Conservation (phyloP, 2,797 vertebrate genomes). For the Lemur catta region DNA sequence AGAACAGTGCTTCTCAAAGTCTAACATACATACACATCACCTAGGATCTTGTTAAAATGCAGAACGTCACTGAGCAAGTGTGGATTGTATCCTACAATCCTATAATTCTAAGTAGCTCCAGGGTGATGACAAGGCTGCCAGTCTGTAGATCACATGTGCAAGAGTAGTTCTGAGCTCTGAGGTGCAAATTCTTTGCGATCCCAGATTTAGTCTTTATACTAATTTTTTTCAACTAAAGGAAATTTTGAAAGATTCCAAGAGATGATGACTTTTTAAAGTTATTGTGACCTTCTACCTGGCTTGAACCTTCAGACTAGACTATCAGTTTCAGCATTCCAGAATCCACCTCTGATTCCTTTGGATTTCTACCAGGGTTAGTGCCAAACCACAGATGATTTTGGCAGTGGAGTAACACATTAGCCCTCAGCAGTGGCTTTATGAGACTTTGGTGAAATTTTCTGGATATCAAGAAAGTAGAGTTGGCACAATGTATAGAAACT, state of each 20-base stretch:
- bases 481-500: conserved; percentile 49
- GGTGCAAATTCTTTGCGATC: background rate
- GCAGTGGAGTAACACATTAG: background rate
- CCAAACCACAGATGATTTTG: background rate
- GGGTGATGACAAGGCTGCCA: background rate
- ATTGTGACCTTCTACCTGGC: background rate
- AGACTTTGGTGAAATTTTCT: conserved; percentile 17
- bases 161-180: background rate
- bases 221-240: background rate
- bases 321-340: background rate
- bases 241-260: background rate
- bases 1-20: background rate
- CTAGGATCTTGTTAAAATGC: background rate
- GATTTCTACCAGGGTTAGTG: background rate
- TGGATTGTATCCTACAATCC: background rate
- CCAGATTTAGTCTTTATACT: background rate
- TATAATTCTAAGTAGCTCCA: background rate
- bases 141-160: background rate
- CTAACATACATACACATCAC: background rate
- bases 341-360: background rate
- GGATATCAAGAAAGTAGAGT: background rate
- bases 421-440: background rate
- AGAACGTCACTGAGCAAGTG: background rate
- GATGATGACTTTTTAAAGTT: background rate
- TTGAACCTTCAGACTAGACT: background rate